A percentile compares a stretch with the other conserved stretches of the same genome.
Evolutionary conservation across 1,140 invertebrate species (phyloP).

Genomic region (Mylabris phalerata): DNA sequence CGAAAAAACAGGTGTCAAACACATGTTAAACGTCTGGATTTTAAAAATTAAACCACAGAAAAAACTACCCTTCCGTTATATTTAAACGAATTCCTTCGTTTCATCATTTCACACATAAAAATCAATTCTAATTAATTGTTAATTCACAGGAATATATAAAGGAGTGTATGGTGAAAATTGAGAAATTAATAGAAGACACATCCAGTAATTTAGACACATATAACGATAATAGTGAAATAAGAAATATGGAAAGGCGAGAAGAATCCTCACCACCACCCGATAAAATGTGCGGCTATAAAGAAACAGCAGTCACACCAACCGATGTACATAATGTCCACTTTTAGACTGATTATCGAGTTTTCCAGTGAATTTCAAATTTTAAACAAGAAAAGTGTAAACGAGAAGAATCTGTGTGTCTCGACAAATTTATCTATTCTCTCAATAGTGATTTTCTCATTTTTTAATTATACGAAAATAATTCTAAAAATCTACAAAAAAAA

Average conservation of each 20-base stretch:
- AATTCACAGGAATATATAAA: constrained; percentile 27
- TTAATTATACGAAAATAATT: no score
- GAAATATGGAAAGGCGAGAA: constrained; percentile 42
- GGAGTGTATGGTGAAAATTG: constrained; percentile 26
- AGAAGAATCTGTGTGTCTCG: no score
- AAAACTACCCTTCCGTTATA: neutral
- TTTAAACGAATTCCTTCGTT: neutral
- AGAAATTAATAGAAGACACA: constrained; percentile 36
- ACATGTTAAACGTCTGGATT: neutral
- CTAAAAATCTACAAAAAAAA: no score
- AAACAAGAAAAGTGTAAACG: no score
- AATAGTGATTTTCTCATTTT: no score
- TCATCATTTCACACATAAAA: neutral
- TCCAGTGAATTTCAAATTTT: no score
- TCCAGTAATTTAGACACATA: constrained; percentile 19
- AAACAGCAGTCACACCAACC: constrained; percentile 69
- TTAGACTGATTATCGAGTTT: neutral
- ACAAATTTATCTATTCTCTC: no score
- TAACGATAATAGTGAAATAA: constrained; percentile 9
- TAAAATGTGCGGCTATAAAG: constrained; percentile 53
- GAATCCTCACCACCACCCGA: constrained; percentile 57
- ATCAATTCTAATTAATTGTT: neutral
- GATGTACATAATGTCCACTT: constrained; percentile 62
- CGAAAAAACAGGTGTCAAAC: neutral
- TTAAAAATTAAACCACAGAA: neutral